These are phyloP conservation scores for Cataglyphis albicans DNA, from an alignment of 2,888 invertebrate genomes.

Conservation along the genomic window DNA sequence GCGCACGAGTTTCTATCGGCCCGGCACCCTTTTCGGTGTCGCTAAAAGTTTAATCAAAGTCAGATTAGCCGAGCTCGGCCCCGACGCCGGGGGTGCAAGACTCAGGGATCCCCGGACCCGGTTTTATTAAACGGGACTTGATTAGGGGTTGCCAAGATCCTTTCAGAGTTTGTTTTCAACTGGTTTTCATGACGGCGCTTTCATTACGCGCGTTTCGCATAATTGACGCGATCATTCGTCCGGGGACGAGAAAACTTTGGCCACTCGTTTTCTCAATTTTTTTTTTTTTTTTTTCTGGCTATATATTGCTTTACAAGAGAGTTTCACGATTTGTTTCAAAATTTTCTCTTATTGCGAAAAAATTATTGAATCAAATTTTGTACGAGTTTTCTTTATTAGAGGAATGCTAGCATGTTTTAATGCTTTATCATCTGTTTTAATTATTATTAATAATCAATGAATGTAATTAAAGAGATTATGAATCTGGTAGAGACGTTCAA, in stretches of 20 bases:
- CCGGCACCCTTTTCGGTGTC: constrained; percentile 82
- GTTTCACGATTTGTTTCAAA: not conserved
- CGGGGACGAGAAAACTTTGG: constrained; percentile 49
- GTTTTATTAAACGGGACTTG: constrained; percentile 83
- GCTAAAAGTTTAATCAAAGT: constrained; percentile 86
- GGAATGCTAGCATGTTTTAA: not conserved
- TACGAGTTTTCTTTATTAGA: not conserved
- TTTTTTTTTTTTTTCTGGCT: constrained; percentile 13
- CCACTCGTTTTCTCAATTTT: constrained; percentile 40
- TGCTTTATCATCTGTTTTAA: not conserved
- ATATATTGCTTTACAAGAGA: not conserved
- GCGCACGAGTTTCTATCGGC: constrained; percentile 67
- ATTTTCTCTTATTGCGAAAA: not conserved
- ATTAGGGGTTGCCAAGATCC: constrained; percentile 80
- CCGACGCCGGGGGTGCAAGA: constrained; percentile 58
- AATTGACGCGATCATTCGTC: constrained; percentile 71
- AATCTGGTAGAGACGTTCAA: not conserved
- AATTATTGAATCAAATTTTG: not conserved
- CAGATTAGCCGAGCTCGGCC: constrained; percentile 82
- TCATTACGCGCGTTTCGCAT: constrained; percentile 73
- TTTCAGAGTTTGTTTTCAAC: constrained; percentile 80
- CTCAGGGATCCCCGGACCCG: constrained; percentile 64
- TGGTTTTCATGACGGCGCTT: constrained; percentile 72
- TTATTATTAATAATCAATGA: not conserved
- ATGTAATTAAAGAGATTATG: not conserved